Evolutionary conservation across 2,113 vertebrate species (phyloP), one percentile per base, ranked within the genome.

Genomic region (Peromyscus californicus): DNA sequence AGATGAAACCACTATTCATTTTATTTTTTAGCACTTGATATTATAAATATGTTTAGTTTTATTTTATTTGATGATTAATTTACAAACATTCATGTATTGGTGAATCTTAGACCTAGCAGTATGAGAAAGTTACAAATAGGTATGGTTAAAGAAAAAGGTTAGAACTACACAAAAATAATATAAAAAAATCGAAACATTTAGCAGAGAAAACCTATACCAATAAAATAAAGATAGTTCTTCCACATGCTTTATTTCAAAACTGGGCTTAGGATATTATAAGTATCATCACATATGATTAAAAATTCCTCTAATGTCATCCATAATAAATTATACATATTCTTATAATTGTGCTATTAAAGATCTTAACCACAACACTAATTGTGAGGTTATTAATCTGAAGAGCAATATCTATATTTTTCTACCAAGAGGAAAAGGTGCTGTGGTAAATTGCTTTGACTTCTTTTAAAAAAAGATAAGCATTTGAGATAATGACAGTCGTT

Each of bases 321-420:
- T 54, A 92, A 95, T 97, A 92, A 98, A 97, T 98, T 97, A 98
- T 96, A 95, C 89, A 98, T 96, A 90, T 74, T 92, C 45, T 85
- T 89, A 0, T 96, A 93, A 97, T 95, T 97, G 94, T 92, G 61
- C 96, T 94, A 95, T 94, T 91, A 93, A 96, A 86, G 89, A 83
- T 96, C 67, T 93, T 97, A 97, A 94, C 95, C 96, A 89, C 89
- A 96, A 96, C 78, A 31, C 95, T 94, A 96, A 97, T 96, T 96
- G 94, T 84, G 80, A 96, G 54, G 80, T 86, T 96, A 96, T 97
- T 96, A 97, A 96, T 95, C 90, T 95, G 94, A 83, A 91, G 82
- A 48, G 74, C 2, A 97, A 57, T 31, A 87, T 96, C 48, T 94
- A 33, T 94, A 54, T 89, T 95, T 89, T 94, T 96, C 95, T 86